Conservation (phyloP, 2,888 invertebrate species). For the Cephus sareptanus region DNA sequence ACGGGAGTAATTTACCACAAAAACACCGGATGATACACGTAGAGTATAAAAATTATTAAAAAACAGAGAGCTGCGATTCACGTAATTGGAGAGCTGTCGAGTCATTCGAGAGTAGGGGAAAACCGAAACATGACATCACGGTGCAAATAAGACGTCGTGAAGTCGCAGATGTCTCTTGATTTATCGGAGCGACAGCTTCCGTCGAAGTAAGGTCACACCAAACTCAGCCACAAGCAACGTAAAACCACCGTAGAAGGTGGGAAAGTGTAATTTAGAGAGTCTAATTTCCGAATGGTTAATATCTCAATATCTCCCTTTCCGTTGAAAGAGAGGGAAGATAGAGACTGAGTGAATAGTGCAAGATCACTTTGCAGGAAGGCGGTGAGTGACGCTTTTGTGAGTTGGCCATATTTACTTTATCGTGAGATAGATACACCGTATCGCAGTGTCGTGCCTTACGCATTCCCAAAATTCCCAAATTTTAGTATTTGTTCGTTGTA, state of each 20-base stretch:
- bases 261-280: not conserved
- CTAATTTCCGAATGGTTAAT: not conserved
- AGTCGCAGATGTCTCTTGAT: constrained; percentile 61
- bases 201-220: constrained; percentile 27
- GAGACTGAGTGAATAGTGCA: not conserved
- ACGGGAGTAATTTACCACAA: not conserved
- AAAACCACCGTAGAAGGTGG: not conserved
- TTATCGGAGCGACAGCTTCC: constrained; percentile 59
- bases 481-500: too few relatives aligned
- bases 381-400: too few relatives aligned
- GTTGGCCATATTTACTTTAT: too few relatives aligned
- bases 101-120: not conserved
- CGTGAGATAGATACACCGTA: too few relatives aligned
- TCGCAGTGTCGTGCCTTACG: too few relatives aligned
- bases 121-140: not conserved
- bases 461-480: too few relatives aligned
- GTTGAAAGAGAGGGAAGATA: not conserved
- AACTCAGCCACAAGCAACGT: not conserved
- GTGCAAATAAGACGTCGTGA: constrained; percentile 40
- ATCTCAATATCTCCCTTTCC: not conserved
- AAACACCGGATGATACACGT: not conserved
- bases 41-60: not conserved
- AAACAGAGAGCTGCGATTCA: not conserved
- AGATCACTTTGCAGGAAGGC: not conserved
- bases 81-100: not conserved